Percentiles rank a stretch among this genome's conserved stretches.
Evolutionary conservation across 2,797 vertebrate genomes (phyloP).

Genomic region (Oreortyx pictus): DNA sequence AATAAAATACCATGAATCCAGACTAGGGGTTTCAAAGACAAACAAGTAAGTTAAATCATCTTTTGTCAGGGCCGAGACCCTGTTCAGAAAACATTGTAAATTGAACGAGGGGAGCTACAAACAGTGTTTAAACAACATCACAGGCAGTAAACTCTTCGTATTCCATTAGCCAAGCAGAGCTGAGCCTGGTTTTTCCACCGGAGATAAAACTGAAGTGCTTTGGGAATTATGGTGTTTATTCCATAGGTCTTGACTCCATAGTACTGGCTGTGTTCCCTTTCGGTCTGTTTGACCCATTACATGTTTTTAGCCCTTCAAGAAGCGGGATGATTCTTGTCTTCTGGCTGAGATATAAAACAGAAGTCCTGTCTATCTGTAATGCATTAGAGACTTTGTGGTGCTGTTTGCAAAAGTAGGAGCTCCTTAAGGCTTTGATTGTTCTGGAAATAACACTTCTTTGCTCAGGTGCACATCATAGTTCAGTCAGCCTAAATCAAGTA

Average conservation of each 20-base stretch:
- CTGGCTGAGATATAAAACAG: constrained; percentile 25
- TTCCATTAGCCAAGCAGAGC: background rate
- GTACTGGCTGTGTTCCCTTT: constrained; percentile 9
- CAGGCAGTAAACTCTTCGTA: background rate
- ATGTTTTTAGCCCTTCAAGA: background rate
- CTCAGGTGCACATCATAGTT: background rate
- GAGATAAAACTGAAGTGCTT: background rate
- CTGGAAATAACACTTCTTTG: constrained; percentile 17
- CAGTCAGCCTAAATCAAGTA: background rate
- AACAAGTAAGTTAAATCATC: background rate
- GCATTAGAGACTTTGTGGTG: background rate
- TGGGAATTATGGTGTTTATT: constrained; percentile 9
- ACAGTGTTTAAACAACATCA: fast-evolving
- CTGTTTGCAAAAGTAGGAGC: background rate
- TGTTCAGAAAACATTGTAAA: background rate
- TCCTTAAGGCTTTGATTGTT: background rate
- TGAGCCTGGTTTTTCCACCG: background rate
- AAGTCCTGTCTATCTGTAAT: constrained; percentile 11
- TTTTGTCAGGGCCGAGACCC: background rate
- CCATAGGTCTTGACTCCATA: background rate
- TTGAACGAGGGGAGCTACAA: background rate
- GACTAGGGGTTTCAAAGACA: background rate
- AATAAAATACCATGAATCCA: background rate
- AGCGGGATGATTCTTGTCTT: constrained; percentile 30
- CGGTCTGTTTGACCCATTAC: background rate